Evolutionary conservation across 2,888 invertebrate genomes (phyloP).

Genomic region (Synanthedon formicaeformis): DNA sequence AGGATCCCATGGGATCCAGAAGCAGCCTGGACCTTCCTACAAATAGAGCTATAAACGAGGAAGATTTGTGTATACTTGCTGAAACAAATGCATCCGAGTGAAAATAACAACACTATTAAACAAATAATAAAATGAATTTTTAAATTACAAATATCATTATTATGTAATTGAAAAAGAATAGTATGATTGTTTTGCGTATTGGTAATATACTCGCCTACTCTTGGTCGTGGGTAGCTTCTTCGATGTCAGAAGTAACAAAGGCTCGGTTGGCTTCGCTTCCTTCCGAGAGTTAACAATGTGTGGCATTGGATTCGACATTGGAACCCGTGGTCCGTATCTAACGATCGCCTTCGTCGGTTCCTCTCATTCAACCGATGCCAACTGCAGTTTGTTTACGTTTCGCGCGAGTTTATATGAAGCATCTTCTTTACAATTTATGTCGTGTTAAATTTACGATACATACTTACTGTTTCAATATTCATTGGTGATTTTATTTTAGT

Average conservation of each 20-base stretch:
- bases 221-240: constrained; percentile 23
- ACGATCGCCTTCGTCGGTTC: constrained; percentile 51
- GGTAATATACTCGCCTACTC: neutral
- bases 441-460: no score
- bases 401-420: neutral
- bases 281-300: constrained; percentile 59
- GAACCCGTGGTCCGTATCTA: constrained; percentile 50
- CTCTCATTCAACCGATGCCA: constrained; percentile 53
- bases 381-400: constrained; percentile 27
- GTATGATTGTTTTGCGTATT: neutral
- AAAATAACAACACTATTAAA: neutral
- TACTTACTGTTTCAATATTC: no score
- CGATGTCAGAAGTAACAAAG: constrained; percentile 40
- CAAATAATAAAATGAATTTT: neutral
- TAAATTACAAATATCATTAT: neutral
- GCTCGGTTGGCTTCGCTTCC: constrained; percentile 41
- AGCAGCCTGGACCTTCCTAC: no score
- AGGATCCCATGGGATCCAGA: no score
- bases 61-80: no score
- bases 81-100: no score
- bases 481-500: no score
- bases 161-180: neutral
- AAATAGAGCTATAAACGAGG: no score
- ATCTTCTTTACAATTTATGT: no score
- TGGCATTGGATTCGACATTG: constrained; percentile 67